Evolutionary conservation across 2,888 invertebrate species (phyloP), one percentile per base, ranked within the genome.

Genomic region (Rhorus exstirpatorius): DNA sequence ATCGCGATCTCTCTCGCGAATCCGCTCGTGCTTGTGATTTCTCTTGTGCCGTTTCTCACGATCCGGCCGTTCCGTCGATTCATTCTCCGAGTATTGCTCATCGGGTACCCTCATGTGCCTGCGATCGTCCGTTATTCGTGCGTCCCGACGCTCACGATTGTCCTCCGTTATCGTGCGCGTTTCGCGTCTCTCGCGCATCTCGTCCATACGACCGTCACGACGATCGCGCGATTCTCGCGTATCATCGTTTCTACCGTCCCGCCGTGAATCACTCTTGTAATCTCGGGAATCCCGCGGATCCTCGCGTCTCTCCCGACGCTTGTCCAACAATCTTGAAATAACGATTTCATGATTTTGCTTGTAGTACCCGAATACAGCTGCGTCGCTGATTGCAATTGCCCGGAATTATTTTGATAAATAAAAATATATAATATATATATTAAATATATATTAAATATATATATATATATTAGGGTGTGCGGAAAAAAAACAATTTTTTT

Each of bases 1-100:
- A 19, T 92, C 91, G 19, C 88, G 90, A 60, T 93, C 93, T 72
- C 93, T 94, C 79, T 96, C 96, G 88, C 96, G 90, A 3, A 75
- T 83, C 55, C 92, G 85, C 3, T 96, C 89, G 94, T 95, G 92
- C 95, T 96, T 86, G 95, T 92, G 92, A 53, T 91, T 92, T 46
- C 92, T 87, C 79, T 93, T 93, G 77, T 91, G 93, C 1, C 92
- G 89, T 55, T 92, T 93, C 24, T 91, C 89, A 8, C 86, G 84
- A 10, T 89, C 90, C 0, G 89, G 74, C 17, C 88, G 85, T 3
- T 91, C 92, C 26, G 89, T 83, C 17, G 90, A 51, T 35, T 92
- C 92, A 0, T 85, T 79, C 35, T 90, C 89, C 0, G 88, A 86
- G 63, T 90, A 90, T 14, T 89, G 91, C 0, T 92, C 92, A 1